Conservation (phyloP, 2,797 vertebrate species). For the Siniperca obscura region DNA sequence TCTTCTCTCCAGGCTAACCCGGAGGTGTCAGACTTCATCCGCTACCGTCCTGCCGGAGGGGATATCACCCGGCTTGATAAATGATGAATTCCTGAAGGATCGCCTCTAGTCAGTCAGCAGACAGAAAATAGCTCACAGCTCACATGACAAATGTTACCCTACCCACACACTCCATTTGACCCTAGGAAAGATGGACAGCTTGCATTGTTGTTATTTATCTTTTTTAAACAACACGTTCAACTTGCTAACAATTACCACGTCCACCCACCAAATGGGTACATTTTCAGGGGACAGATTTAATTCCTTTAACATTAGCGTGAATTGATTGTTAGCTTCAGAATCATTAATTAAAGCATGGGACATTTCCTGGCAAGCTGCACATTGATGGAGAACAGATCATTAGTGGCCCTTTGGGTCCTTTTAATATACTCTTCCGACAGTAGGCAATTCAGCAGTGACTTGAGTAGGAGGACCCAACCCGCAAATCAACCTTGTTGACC, state of each 20-base stretch:
- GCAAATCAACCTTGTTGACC: constrained; percentile 83
- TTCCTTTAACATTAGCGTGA: constrained; percentile 78
- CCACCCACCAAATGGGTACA: constrained; percentile 77
- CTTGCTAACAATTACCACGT: constrained; percentile 79
- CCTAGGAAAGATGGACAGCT: constrained; percentile 66
- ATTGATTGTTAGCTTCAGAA: constrained; percentile 82
- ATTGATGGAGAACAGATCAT: constrained; percentile 83
- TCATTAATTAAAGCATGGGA: constrained; percentile 82
- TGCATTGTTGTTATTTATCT: constrained; percentile 66
- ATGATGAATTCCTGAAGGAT: constrained; percentile 80
- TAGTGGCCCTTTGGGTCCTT: constrained; percentile 81
- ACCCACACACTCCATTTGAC: constrained; percentile 67
- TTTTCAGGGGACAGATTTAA: constrained; percentile 80
- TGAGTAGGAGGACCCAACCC: constrained; percentile 70
- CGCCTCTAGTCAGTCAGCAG: constrained; percentile 76
- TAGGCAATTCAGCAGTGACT: constrained; percentile 74
- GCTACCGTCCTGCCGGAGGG: constrained; percentile 69
- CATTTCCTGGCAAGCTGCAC: constrained; percentile 81
- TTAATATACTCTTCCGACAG: constrained; percentile 82
- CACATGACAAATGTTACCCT: constrained; percentile 72
- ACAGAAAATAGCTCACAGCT: constrained; percentile 76
- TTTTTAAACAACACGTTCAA: constrained; percentile 68
- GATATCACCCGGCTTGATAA: constrained; percentile 79
- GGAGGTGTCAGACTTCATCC: constrained; percentile 75
- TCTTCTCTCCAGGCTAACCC: constrained; percentile 72